phyloP scores from a whole-genome alignment of 2,797 vertebrate species.

The Chloroceryle amazona region DNA sequence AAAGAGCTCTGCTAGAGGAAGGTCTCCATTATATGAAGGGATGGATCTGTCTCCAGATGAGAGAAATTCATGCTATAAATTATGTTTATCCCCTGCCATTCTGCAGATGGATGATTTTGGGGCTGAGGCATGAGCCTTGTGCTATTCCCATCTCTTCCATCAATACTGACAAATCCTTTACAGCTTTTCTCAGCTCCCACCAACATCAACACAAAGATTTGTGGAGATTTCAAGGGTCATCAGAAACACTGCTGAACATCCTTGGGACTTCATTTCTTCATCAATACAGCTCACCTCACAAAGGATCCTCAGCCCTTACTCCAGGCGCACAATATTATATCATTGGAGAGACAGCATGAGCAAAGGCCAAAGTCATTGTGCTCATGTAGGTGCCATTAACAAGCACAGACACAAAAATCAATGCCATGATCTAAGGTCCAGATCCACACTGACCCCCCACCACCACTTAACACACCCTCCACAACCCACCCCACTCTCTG shows the following conservation, averaged over 20 bases:
- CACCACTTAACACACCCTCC: neutral
- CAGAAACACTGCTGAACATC: neutral
- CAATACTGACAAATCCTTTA: neutral
- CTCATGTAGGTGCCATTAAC: neutral
- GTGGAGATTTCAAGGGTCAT: neutral
- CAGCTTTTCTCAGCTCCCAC: neutral
- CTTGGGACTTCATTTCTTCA: slow-evolving; percentile 16
- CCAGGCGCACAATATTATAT: neutral
- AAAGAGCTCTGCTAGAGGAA: neutral
- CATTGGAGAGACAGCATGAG: neutral
- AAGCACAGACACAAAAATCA: slow-evolving; percentile 30
- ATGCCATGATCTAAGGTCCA: neutral
- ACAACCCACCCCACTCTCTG: neutral
- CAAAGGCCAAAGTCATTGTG: neutral
- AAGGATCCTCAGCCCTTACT: slow-evolving; percentile 12
- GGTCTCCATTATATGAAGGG: neutral
- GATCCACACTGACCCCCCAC: neutral
- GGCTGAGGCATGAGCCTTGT: neutral
- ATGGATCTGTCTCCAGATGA: neutral
- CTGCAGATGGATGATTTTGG: neutral
- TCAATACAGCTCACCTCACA: neutral
- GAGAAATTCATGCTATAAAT: neutral
- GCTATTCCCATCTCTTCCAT: neutral
- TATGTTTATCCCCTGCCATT: neutral
- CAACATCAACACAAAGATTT: neutral